phyloP scores from a whole-genome alignment of 1,140 invertebrate species.

The Drosophila santomea region DNA sequence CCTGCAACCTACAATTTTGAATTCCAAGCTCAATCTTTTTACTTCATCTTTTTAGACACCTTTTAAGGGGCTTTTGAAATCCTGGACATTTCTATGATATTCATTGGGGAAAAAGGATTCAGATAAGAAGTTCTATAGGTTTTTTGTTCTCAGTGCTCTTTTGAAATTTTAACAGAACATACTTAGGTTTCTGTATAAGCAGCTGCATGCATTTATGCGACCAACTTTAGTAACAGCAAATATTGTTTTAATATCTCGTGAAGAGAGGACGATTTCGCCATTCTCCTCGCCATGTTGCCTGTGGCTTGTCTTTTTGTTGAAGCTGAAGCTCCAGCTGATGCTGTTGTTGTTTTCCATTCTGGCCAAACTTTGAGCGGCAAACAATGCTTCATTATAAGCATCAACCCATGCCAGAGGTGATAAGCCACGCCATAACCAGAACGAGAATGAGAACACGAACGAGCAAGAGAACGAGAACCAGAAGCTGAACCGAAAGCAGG shows the following conservation, averaged over 20 bases:
- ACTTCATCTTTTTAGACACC: too few species aligned
- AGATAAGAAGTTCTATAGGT: too few species aligned
- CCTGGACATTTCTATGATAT: too few species aligned
- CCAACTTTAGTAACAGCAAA: conserved; percentile 64
- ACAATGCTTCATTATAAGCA: conserved; percentile 80
- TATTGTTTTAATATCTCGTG: conserved; percentile 78
- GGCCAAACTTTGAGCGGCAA: conserved; percentile 76
- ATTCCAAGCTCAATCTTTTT: too few species aligned
- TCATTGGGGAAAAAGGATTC: too few species aligned
- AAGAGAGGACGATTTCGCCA: conserved; percentile 7
- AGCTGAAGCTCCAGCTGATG: conserved; percentile 6
- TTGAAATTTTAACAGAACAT: conserved; percentile 6
- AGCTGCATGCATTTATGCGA: conserved; percentile 59
- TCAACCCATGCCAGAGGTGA: conserved; percentile 69
- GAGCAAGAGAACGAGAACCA: too few species aligned
- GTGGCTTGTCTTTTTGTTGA: conserved; percentile 38
- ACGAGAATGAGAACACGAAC: background rate
- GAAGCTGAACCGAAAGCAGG: conserved; percentile 15
- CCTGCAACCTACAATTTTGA: too few species aligned
- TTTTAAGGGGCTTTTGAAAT: too few species aligned
- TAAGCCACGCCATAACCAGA: conserved; percentile 69
- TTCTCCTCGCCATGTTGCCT: background rate
- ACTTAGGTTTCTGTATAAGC: conserved; percentile 33
- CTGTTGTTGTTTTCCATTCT: conserved; percentile 63
- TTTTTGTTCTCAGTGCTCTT: conserved; percentile 3